Evolutionary conservation across 2,113 vertebrate species (phyloP).

Genomic region (Sinocyclocheilus anshuiensis): DNA sequence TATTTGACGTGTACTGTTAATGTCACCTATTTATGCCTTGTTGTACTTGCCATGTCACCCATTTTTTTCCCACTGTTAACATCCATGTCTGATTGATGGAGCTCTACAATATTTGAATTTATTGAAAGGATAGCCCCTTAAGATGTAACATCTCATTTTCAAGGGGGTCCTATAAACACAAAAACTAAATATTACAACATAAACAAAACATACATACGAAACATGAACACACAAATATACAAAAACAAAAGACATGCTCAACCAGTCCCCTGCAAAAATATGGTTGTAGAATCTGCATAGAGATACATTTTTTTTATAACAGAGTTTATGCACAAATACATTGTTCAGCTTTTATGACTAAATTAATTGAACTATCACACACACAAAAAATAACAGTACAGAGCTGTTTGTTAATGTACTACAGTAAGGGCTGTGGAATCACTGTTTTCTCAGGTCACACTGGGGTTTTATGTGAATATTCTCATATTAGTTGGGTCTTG

Average conservation of each 20-base stretch:
- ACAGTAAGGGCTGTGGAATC: neutral
- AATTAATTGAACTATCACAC: neutral
- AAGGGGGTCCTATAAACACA: no score
- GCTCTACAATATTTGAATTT: neutral
- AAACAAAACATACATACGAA: no score
- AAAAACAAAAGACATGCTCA: no score
- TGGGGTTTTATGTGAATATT: constrained; percentile 8
- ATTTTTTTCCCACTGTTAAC: neutral
- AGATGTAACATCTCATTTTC: no score
- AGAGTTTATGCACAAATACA: neutral
- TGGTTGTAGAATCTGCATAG: neutral
- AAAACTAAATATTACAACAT: no score
- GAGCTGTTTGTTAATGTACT: neutral
- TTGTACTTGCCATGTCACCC: neutral
- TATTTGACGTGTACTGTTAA: neutral
- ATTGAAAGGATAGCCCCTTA: no score
- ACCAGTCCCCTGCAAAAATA: neutral
- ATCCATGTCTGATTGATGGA: no score
- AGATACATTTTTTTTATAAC: neutral
- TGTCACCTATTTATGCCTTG: neutral
- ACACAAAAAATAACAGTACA: neutral
- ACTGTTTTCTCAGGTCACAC: constrained; percentile 18
- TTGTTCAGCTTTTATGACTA: no score
- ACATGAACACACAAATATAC: no score
- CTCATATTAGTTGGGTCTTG: neutral